phyloP scores from a whole-genome alignment of 2,888 invertebrate species.

The Fragum sueziense region DNA sequence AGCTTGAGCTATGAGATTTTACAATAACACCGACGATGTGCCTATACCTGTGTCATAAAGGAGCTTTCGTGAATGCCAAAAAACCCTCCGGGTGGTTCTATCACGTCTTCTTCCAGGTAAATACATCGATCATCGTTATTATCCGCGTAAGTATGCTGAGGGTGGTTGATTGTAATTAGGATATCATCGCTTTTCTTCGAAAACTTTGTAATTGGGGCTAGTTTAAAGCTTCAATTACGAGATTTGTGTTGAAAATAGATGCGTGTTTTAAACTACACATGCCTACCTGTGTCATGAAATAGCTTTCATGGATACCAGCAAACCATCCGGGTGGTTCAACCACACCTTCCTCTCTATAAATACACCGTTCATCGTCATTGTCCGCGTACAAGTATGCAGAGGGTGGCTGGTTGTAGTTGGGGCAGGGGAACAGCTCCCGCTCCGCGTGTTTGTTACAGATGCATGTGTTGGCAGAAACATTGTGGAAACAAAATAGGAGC shows the following conservation, averaged over 20 bases:
- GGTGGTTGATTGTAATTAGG: neutral
- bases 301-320: conserved; percentile 12
- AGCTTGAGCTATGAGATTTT: too few relatives aligned
- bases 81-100: conserved; percentile 16
- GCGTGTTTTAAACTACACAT: neutral
- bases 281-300: neutral
- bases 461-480: neutral
- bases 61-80: conserved; percentile 9
- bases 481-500: neutral
- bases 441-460: conserved; percentile 22
- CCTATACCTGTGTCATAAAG: neutral
- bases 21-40: too few relatives aligned
- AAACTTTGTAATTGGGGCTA: neutral
- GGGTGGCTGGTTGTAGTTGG: neutral
- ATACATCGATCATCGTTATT: conserved; percentile 21
- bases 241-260: too few relatives aligned
- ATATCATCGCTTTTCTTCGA: neutral
- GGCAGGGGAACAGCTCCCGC: conserved; percentile 11
- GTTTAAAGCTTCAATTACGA: neutral
- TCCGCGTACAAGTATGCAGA: conserved; percentile 11
- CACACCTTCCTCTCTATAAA: conserved; percentile 4
- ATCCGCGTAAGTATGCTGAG: neutral
- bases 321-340: conserved; percentile 18
- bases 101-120: neutral
- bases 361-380: conserved; percentile 18